These are phyloP conservation scores for Burhinus bistriatus DNA, from an alignment of 2,113 vertebrate genomes.

Conservation along the genomic window DNA sequence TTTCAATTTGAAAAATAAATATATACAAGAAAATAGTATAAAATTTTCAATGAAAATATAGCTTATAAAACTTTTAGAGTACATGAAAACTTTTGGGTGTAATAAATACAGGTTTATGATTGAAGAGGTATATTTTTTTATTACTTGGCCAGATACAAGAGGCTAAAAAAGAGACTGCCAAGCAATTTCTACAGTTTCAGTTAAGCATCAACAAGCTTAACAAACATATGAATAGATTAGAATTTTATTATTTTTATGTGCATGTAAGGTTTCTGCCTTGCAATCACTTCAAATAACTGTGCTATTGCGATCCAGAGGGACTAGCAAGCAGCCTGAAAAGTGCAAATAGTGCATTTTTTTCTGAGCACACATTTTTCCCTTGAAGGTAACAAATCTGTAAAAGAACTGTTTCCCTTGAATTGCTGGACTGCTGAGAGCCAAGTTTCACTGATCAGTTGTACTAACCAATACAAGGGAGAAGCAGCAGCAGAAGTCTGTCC, in stretches of 20 bases:
- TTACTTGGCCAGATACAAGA: not conserved
- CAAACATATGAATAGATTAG: not conserved
- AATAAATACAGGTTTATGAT: not conserved
- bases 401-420: not conserved
- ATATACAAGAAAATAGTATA: not conserved
- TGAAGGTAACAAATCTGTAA: not conserved
- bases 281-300: not conserved
- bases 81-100: not conserved
- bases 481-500: not conserved
- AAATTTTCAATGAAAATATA: not conserved
- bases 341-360: not conserved
- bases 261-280: not conserved
- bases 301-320: not conserved
- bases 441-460: not conserved
- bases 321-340: not conserved
- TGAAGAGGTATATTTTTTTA: not conserved
- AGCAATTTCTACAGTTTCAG: not conserved
- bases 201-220: not conserved
- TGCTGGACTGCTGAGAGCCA: not conserved
- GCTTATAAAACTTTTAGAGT: not conserved
- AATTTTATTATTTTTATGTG: not conserved
- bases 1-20: not conserved
- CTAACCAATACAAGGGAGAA: not conserved
- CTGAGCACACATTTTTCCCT: not conserved
- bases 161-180: not conserved